These are phyloP conservation scores for Hyposoter dolosus DNA, from an alignment of 2,888 invertebrate species.

Conservation along the genomic window DNA sequence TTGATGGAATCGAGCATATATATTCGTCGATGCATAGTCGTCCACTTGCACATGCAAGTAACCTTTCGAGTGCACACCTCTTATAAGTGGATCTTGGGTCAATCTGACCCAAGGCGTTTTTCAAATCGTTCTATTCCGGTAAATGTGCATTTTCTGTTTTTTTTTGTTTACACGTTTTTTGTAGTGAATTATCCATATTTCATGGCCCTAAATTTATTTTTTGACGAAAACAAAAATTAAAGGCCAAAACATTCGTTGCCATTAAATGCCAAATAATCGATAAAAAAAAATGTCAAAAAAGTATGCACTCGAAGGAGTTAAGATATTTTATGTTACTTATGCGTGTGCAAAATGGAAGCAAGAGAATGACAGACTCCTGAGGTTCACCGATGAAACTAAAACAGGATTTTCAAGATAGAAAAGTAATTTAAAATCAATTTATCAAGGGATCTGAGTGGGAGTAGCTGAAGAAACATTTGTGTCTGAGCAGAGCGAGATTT, in stretches of 20 bases:
- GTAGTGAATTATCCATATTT: too few species aligned
- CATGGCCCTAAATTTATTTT: too few species aligned
- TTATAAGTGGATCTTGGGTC: too few species aligned
- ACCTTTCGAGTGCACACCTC: too few species aligned
- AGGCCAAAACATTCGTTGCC: too few species aligned
- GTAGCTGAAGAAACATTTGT: background rate
- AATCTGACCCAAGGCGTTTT: too few species aligned
- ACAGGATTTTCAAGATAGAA: constrained; percentile 24
- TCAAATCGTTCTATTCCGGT: too few species aligned
- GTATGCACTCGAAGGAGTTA: background rate
- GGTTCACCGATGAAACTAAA: constrained; percentile 14
- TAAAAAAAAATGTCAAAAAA: too few species aligned
- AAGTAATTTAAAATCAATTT: constrained; percentile 66
- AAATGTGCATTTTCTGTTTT: too few species aligned
- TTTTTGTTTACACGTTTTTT: too few species aligned
- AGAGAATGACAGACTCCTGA: constrained; percentile 4
- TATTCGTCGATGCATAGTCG: background rate
- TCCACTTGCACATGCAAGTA: background rate
- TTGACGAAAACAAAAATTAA: too few species aligned
- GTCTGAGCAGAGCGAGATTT: constrained; percentile 33
- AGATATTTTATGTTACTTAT: background rate
- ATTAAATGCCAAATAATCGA: too few species aligned
- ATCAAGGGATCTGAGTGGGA: constrained; percentile 20
- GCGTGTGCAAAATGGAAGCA: background rate
- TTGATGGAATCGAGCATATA: background rate